Percentiles rank a stretch among this genome's conserved stretches.
Evolutionary conservation across 2,113 vertebrate genomes (phyloP).

Genomic region (Plecturocebus donacophilus): DNA sequence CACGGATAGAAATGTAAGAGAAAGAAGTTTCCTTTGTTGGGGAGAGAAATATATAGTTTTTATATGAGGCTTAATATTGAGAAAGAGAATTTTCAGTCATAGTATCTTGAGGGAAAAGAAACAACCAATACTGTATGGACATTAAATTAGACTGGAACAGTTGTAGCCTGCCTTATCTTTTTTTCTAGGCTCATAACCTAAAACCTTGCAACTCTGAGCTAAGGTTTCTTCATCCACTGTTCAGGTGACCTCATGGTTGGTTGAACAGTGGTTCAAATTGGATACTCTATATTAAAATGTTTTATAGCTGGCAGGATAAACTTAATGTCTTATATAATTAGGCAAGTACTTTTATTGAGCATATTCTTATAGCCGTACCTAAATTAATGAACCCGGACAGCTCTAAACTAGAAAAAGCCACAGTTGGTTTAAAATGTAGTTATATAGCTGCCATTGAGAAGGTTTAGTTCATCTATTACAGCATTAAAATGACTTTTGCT

Average conservation of each 20-base stretch:
- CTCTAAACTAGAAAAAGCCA: not conserved
- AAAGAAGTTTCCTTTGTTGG: not conserved
- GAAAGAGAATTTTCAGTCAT: not conserved
- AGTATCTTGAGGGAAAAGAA: not conserved
- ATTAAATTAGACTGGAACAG: not conserved
- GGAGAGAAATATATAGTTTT: not conserved
- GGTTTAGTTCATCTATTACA: not conserved
- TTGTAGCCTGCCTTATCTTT: not conserved
- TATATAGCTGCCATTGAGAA: not conserved
- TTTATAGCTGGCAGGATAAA: not conserved
- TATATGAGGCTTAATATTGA: not conserved
- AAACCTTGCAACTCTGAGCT: not conserved
- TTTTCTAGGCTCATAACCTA: not conserved
- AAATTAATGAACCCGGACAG: not conserved
- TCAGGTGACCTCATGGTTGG: not conserved
- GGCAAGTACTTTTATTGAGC: not conserved
- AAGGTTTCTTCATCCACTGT: not conserved
- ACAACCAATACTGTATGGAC: not conserved
- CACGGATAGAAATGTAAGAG: not conserved
- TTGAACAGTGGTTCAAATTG: not conserved
- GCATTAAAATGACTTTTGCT: not conserved
- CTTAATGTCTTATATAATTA: not conserved
- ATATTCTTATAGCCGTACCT: not conserved
- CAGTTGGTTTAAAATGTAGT: not conserved
- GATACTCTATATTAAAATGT: not conserved